Conservation (phyloP, 2,888 invertebrate genomes). For the Amblyjoppa fuscipennis region DNA sequence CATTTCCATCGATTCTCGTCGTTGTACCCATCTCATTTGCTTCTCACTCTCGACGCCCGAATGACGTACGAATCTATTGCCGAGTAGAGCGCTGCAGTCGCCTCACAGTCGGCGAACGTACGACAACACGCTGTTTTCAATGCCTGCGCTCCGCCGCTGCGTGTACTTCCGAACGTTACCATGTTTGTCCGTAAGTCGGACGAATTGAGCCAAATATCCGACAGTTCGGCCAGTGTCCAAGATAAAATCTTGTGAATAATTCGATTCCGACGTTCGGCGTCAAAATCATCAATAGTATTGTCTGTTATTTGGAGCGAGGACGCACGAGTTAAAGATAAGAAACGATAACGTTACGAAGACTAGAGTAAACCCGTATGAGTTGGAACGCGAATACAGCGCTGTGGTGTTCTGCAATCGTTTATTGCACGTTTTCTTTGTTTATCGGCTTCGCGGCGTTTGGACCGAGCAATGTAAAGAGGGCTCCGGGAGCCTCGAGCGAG, state of each 20-base stretch:
- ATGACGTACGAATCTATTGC: slow-evolving; percentile 26
- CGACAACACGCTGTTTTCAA: slow-evolving; percentile 21
- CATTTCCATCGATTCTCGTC: background rate
- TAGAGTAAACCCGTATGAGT: slow-evolving; percentile 43
- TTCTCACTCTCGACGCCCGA: slow-evolving; percentile 37
- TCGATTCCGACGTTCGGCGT: background rate
- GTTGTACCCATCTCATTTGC: slow-evolving; percentile 25
- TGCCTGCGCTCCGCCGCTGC: background rate
- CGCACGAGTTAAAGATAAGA: slow-evolving; percentile 29
- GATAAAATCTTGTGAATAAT: slow-evolving; percentile 1
- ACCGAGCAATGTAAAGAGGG: background rate
- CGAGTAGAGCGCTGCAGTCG: slow-evolving; percentile 46
- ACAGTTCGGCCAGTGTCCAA: background rate
- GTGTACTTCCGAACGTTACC: slow-evolving; percentile 25
- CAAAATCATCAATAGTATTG: background rate
- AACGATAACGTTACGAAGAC: slow-evolving; percentile 50
- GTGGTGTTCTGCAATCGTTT: slow-evolving; percentile 28
- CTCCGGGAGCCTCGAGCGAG: background rate
- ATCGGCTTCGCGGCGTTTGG: slow-evolving; percentile 1
- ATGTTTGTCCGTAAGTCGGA: slow-evolving; percentile 17
- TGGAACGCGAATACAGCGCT: slow-evolving; percentile 32
- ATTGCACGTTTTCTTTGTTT: slow-evolving; percentile 50
- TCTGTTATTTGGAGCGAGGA: slow-evolving; percentile 37
- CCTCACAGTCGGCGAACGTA: background rate
- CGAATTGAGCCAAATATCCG: slow-evolving; percentile 13